Percentiles rank a stretch among this genome's conserved stretches.
Evolutionary conservation across 2,113 vertebrate species (phyloP).

Genomic region (Plotosus lineatus): DNA sequence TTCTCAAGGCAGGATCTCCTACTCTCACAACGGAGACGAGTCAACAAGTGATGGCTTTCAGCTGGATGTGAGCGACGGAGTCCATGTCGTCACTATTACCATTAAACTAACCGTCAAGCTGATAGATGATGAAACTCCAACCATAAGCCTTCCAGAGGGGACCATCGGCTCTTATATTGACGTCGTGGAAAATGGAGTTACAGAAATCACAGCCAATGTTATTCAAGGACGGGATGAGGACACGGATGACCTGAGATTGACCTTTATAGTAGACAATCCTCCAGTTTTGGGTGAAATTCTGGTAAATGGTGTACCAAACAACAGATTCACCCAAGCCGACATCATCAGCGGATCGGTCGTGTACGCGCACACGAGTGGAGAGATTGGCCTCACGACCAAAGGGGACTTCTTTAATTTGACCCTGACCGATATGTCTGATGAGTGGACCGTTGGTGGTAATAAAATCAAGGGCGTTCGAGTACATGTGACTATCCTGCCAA

Average conservation of each 20-base stretch:
- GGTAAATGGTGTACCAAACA: conserved; percentile 77
- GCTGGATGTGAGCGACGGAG: conserved; percentile 87
- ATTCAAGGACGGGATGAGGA: conserved; percentile 83
- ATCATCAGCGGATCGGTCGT: conserved; percentile 86
- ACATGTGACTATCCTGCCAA: conserved; percentile 88
- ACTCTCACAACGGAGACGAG: conserved; percentile 82
- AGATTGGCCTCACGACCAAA: conserved; percentile 83
- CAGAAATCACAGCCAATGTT: conserved; percentile 86
- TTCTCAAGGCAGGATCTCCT: conserved; percentile 77
- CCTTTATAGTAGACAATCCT: conserved; percentile 85
- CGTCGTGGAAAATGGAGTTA: conserved; percentile 86
- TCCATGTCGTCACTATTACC: conserved; percentile 87
- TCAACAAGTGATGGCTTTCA: conserved; percentile 78
- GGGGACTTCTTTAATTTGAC: conserved; percentile 89
- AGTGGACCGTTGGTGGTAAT: conserved; percentile 84
- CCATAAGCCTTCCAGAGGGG: conserved; percentile 76
- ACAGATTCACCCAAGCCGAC: conserved; percentile 87
- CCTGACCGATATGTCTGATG: conserved; percentile 85
- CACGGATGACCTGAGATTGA: conserved; percentile 87
- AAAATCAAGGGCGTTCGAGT: conserved; percentile 84
- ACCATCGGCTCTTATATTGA: conserved; percentile 87
- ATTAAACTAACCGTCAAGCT: conserved; percentile 82
- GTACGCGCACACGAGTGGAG: conserved; percentile 87
- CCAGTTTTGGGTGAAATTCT: conserved; percentile 83
- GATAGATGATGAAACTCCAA: conserved; percentile 79